These are phyloP conservation scores for Scaptodrosophila latifasciaeformis DNA, from an alignment of 2,888 invertebrate genomes.

Conservation along the genomic window DNA sequence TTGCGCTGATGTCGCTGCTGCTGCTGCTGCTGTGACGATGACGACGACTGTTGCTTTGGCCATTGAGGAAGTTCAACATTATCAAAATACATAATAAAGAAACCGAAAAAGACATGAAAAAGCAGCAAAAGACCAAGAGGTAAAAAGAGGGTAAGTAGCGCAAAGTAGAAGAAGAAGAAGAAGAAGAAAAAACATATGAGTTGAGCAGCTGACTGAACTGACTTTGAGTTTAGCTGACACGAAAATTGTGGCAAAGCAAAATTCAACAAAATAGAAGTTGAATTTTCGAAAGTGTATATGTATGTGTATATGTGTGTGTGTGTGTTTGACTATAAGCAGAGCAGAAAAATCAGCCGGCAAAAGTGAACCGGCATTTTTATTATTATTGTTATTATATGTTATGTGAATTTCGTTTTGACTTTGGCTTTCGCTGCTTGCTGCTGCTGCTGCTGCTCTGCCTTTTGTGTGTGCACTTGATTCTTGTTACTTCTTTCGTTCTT, in stretches of 20 bases:
- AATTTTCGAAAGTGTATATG: slow-evolving; percentile 24
- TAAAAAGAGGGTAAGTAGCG: not conserved
- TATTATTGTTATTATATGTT: slow-evolving; percentile 55
- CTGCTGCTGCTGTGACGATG: slow-evolving; percentile 2
- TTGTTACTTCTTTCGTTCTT: not conserved
- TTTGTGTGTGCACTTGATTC: slow-evolving; percentile 42
- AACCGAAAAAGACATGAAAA: slow-evolving; percentile 16
- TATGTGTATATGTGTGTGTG: slow-evolving; percentile 20
- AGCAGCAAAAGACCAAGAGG: no score
- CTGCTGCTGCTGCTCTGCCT: no score
- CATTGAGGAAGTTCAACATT: slow-evolving; percentile 48
- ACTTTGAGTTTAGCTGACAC: slow-evolving; percentile 40
- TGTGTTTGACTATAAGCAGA: slow-evolving; percentile 12
- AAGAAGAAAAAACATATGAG: slow-evolving; percentile 32
- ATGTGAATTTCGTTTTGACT: slow-evolving; percentile 52
- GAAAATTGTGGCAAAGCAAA: slow-evolving; percentile 50
- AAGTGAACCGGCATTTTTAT: slow-evolving; percentile 62
- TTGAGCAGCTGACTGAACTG: slow-evolving; percentile 43
- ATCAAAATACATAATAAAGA: slow-evolving; percentile 40
- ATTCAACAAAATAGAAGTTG: slow-evolving; percentile 22
- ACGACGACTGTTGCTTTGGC: slow-evolving; percentile 20
- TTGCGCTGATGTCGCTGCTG: slow-evolving; percentile 8
- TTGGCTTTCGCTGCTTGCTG: slow-evolving; percentile 40
- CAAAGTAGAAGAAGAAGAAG: not conserved
- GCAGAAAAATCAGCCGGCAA: slow-evolving; percentile 56